Evolutionary conservation across 1,140 invertebrate genomes (phyloP).

Genomic region (Drosophila pseudoananassae): DNA sequence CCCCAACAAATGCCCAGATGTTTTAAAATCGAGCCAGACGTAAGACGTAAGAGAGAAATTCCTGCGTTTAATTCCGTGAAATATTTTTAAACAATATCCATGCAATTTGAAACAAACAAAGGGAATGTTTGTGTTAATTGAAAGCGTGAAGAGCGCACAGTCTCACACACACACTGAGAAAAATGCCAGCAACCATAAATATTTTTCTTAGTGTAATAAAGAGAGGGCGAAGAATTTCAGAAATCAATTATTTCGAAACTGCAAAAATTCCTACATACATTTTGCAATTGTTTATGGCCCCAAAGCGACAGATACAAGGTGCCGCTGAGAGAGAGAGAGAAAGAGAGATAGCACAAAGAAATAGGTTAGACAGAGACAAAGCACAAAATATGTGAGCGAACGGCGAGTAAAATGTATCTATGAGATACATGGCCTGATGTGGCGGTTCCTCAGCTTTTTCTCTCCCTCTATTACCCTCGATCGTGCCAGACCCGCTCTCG

Average conservation of each 20-base stretch:
- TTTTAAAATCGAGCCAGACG: constrained; percentile 41
- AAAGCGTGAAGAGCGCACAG: constrained; percentile 74
- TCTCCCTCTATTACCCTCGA: no score
- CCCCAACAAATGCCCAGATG: constrained; percentile 75
- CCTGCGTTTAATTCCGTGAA: constrained; percentile 75
- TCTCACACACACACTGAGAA: constrained; percentile 7
- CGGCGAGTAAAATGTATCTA: constrained; percentile 74
- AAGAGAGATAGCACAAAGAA: constrained; percentile 4
- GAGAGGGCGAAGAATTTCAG: constrained; percentile 67
- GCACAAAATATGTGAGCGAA: constrained; percentile 58
- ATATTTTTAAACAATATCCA: constrained; percentile 79
- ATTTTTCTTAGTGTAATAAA: background rate
- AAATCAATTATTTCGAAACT: constrained; percentile 83
- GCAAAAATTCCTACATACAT: constrained; percentile 79
- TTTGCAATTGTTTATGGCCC: constrained; percentile 78
- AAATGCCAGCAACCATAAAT: no score
- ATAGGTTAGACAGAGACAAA: constrained; percentile 25
- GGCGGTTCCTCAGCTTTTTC: constrained; percentile 14
- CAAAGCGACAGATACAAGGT: constrained; percentile 40
- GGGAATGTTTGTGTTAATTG: constrained; percentile 81
- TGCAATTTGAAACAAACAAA: constrained; percentile 81
- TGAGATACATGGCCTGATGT: constrained; percentile 79
- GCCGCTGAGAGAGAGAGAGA: constrained; percentile 4
- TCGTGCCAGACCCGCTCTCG: constrained; percentile 3
- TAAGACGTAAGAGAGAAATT: constrained; percentile 49